phyloP scores from a whole-genome alignment of 1,140 invertebrate species.

The Ostrea denselamellosa region DNA sequence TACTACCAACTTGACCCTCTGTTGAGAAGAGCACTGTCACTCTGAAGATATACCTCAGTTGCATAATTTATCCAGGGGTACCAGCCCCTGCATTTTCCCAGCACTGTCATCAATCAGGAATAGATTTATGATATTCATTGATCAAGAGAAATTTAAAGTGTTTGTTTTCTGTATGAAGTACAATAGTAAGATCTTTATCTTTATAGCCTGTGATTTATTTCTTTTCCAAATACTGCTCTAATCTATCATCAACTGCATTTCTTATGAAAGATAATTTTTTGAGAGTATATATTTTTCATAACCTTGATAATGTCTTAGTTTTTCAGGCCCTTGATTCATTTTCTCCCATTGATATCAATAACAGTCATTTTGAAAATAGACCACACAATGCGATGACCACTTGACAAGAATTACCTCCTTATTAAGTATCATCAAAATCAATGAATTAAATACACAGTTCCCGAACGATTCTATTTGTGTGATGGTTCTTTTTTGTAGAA shows the following conservation, averaged over 20 bases:
- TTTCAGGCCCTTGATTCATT: not conserved
- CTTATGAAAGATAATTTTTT: not conserved
- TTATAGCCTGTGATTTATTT: not conserved
- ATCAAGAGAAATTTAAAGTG: conserved; percentile 5
- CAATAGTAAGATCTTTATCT: not conserved
- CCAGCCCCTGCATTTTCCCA: not conserved
- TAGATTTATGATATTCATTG: not conserved
- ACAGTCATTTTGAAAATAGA: not conserved
- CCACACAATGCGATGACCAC: conserved; percentile 18
- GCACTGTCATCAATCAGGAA: not conserved
- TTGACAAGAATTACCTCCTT: conserved; percentile 37
- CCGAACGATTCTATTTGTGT: not conserved
- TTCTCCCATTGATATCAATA: not conserved
- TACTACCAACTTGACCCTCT: not conserved
- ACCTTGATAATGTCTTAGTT: not conserved
- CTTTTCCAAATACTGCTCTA: not conserved
- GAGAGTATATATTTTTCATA: not conserved
- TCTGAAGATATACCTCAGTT: not conserved
- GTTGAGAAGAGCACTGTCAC: not conserved
- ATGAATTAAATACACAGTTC: conserved; percentile 36
- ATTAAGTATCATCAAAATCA: conserved; percentile 26
- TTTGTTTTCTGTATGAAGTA: not conserved
- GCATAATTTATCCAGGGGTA: not conserved
- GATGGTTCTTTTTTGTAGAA: conserved; percentile 15
- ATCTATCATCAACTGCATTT: conserved; percentile 5